Evolutionary conservation across 2,113 vertebrate species (phyloP), one percentile per base, ranked within the genome.

Genomic region (Lampris incognitus): DNA sequence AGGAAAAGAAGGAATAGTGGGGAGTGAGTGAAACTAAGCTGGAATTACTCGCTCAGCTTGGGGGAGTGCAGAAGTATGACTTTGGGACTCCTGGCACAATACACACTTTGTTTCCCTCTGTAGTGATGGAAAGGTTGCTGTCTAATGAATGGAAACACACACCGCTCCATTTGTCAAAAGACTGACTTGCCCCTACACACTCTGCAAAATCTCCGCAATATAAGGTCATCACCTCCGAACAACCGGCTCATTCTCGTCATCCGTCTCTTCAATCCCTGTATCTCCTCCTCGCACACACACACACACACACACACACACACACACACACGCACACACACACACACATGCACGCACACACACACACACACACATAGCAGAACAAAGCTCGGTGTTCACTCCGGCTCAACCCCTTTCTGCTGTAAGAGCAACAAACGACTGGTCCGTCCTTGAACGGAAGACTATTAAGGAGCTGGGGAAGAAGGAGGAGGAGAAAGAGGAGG

Each of bases 391-490:
- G 60, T 58, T 76, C 69, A 66, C 67, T 79, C 76, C 59, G 70
- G 67, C 40, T n/a, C 4, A 1, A 56, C 77, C 85, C 78, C 72
- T 79, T 60, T 86, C 52, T 55, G 36, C 80, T 10, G 63, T 87
- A 72, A 87, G 24, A 90, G 68, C 78, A 76, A 64, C 48, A 59
- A 85, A 81, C 24, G 59, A 71, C 66, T 80, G 77, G 57, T 86
- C 76, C 42, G 89, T 77, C 92, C 92, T 93, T 92, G 88, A 89
- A 87, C 9, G 66, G 66, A 44, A 65, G 82, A 81, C 72, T 83
- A 83, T 73, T 74, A 69, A 44, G 73, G 42, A 65, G 40, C 55
- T 52, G 72, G 60, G 61, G 69, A 64, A 48, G 67, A 64, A 80
- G 52, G 11, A 39, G 74, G 40, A 38, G 40, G 39, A 42, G 10